Percentiles rank a stretch among this genome's conserved stretches.
phyloP scores from a whole-genome alignment of 2,888 invertebrate species.

The Lasioglossum figueresi region DNA sequence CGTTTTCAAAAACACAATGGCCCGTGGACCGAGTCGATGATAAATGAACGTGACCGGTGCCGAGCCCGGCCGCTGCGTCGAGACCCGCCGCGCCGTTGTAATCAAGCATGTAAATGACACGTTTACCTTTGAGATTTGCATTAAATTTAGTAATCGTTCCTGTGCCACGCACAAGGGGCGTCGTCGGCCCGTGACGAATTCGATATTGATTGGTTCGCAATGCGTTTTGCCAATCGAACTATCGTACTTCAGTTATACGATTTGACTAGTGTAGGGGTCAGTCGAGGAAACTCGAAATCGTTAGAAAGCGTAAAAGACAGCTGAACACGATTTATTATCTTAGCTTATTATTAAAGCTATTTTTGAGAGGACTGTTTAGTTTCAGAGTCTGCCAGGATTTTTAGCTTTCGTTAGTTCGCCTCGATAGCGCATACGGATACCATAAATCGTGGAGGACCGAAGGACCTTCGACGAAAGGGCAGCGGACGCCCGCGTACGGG shows the following conservation, averaged over 20 bases:
- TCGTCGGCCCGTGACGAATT: conserved; percentile 3
- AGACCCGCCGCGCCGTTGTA: not conserved
- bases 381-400: too few relatives aligned
- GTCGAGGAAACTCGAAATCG: too few relatives aligned
- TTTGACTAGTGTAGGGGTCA: too few relatives aligned
- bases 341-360: too few relatives aligned
- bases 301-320: too few relatives aligned
- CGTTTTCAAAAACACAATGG: conserved; percentile 23
- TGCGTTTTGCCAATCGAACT: not conserved
- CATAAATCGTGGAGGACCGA: too few relatives aligned
- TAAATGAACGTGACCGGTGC: not conserved
- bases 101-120: conserved; percentile 64
- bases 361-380: too few relatives aligned
- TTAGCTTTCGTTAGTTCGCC: too few relatives aligned
- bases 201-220: conserved; percentile 14
- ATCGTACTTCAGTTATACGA: not conserved
- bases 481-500: too few relatives aligned
- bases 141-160: conserved; percentile 66
- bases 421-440: too few relatives aligned
- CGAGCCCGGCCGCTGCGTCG: not conserved
- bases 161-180: not conserved
- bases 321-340: too few relatives aligned
- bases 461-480: too few relatives aligned
- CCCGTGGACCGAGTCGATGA: not conserved
- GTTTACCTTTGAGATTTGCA: conserved; percentile 67